Evolutionary conservation across 2,797 vertebrate species (phyloP), one percentile per base, ranked within the genome.

Genomic region (Octomys mimax): DNA sequence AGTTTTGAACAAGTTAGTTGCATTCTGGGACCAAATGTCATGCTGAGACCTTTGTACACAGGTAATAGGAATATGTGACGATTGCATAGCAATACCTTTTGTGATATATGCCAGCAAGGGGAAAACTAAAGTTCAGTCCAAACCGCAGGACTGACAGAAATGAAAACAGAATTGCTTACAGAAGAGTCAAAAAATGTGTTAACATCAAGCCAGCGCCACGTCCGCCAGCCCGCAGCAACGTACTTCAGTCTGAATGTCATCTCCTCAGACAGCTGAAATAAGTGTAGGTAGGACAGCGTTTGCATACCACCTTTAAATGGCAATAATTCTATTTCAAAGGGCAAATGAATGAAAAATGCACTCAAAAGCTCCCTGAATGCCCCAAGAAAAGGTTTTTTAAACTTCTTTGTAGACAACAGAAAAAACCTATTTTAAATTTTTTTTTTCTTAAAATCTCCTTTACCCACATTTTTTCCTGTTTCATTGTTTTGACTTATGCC

Each of bases 321-420:
- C 95, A 94, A 49, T 95, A 91, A 95, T 92, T 96, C 88, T 28
- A 91, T 91, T 98, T 89, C 87, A 97, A 96, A 96, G 95, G 87
- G 71, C 91, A 98, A 94, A 95, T 96, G 86, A 96, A 94, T 89
- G 84, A 94, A 95, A 97, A 97, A 89, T 36, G n/a, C 3, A 33
- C 73, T 94, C 83, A 39, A 92, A 97, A 97, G 88, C 89, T 95
- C 79, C 70, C 12, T 77, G 78, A 31, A 62, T 82, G 1, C 5
- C 9, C 82, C 46, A 31, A 92, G 89, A 70, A 96, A 96, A 94
- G 49, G 86, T 97, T 66, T 96, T 84, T 33, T 88, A 92, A 92
- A 86, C 62, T 88, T 92, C 61, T 87, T n/a, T 75, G 11, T 52
- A 92, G 70, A 94, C 52, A 97, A 90, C 89, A 87, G 71, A 88